Percentiles rank a stretch among this genome's conserved stretches.
These are phyloP conservation scores for Oreochromis tanganicae DNA, from an alignment of 2,113 vertebrate genomes.

Conservation along the genomic window DNA sequence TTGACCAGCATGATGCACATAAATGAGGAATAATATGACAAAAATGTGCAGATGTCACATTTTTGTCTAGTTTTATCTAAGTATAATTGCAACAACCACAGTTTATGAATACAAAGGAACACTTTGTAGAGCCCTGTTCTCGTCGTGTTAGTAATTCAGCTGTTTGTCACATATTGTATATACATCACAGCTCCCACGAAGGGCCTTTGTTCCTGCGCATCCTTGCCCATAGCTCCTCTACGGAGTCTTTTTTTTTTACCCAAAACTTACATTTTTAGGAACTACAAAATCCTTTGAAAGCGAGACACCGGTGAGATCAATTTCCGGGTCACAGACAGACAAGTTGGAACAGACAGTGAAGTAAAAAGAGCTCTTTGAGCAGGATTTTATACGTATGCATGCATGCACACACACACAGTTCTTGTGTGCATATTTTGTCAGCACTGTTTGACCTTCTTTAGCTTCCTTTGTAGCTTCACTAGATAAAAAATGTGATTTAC, in stretches of 20 bases:
- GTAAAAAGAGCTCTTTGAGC: not conserved
- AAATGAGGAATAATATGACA: not conserved
- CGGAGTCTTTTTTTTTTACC: not conserved
- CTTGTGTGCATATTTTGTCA: not conserved
- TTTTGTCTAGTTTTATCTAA: not conserved
- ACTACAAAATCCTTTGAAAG: not conserved
- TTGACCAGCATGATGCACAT: not conserved
- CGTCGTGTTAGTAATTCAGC: not conserved
- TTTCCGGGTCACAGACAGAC: not conserved
- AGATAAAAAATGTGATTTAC: not conserved
- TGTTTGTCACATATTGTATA: not conserved
- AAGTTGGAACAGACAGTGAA: not conserved
- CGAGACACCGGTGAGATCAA: not conserved
- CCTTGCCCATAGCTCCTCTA: not conserved
- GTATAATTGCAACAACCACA: not conserved
- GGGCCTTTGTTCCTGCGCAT: not conserved
- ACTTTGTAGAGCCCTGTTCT: not conserved
- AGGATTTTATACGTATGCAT: not conserved
- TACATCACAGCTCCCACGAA: not conserved
- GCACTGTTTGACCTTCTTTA: slow-evolving; percentile 2
- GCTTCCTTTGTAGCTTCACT: not conserved
- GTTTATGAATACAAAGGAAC: not conserved
- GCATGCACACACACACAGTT: not conserved
- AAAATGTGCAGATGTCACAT: not conserved
- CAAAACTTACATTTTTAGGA: not conserved